Evolutionary conservation across 2,888 invertebrate species (phyloP), one percentile per base, ranked within the genome.

Genomic region (Mythimna pallens): DNA sequence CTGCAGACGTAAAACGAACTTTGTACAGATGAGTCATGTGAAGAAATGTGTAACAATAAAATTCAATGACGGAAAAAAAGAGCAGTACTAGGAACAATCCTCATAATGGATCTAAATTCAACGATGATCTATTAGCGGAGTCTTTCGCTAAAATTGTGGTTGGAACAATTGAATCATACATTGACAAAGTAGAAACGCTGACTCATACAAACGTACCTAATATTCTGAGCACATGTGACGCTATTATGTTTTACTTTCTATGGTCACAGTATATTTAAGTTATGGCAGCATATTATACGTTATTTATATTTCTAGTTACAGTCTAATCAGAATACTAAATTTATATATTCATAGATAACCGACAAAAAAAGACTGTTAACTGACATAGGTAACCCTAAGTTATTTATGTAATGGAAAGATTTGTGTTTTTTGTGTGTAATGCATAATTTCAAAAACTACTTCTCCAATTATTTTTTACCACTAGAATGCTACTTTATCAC

Each of bases 81-180:
- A 40, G 52, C 22, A 54, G 40, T 78, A 61, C 61, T 12, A 6
- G 17, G 34, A 70, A 81, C 72, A 65, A 62, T 54, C 47, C n/a
- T 69, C n/a, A 52, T 68, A 57, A 50, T 66, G n/a, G 40, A 36
- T 83, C 84, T 87, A 89, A 88, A 87, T 89, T 81, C 47, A 81
- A 82, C 81, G 86, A 88, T 89, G 90, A 88, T 82, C 77, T 75
- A 81, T 76, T 58, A 57, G 43, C 30, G 58, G 43, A 70, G 64
- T 87, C 86, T 90, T 89, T 88, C 86, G 78, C 87, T 85, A 87
- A 89, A 89, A 86, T 87, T 84, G 81, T 84, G 76, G 73, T 80
- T 58, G 65, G 54, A 71, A 71, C 85, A 87, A 88, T 88, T 91
- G 91, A 91, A 90, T 92, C 92, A 92, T 82, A 70, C 84, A 82